Evolutionary conservation across 2,113 vertebrate genomes (phyloP), one percentile per base, ranked within the genome.

Genomic region (rat (Rattus norvegicus)): DNA sequence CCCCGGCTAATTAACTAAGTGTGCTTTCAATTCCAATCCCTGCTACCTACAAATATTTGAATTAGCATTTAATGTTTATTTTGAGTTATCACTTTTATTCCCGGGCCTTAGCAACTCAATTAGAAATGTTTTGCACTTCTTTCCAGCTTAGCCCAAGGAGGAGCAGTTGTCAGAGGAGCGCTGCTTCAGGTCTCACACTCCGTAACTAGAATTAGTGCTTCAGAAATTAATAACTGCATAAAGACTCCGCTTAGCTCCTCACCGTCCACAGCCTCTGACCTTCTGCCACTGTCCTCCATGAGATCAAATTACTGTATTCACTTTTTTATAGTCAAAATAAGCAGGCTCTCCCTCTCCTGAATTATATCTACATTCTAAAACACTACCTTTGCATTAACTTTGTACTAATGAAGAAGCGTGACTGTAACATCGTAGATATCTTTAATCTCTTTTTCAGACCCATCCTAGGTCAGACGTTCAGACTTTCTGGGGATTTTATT

Each of bases 31-130:
- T 96, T 98, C 92, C 88, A 94, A 91, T 90, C 63, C 69, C 81
- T 80, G 85, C 84, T 95, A 89, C 91, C 76, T 93, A 89, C 93
- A 96, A 97, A 97, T 97, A 97, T 97, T 97, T 96, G 94, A 97
- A 96, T 96, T 97, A 72, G 43, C 83, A 90, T 93, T 95, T 96
- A 91, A 90, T 96, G 79, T 97, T 97, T 98, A 97, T 91, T 97
- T 97, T 93, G 91, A 97, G 81, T 77, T 91, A 92, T 96, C 87
- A 81, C 67, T 93, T 69, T 73, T 97, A 65, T 93, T 91, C 47
- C 54, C 94, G 80, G 81, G 49, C 79, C 19, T 91, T 88, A 81
- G 93, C 26, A 94, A 89, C 86, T 97, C 96, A 96, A 24, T 95
- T 92, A 96, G 93, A 91, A 91, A 94, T 59, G 65, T 39, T 72